phyloP scores from a whole-genome alignment of 2,888 invertebrate species.

The Ligdia adustata region DNA sequence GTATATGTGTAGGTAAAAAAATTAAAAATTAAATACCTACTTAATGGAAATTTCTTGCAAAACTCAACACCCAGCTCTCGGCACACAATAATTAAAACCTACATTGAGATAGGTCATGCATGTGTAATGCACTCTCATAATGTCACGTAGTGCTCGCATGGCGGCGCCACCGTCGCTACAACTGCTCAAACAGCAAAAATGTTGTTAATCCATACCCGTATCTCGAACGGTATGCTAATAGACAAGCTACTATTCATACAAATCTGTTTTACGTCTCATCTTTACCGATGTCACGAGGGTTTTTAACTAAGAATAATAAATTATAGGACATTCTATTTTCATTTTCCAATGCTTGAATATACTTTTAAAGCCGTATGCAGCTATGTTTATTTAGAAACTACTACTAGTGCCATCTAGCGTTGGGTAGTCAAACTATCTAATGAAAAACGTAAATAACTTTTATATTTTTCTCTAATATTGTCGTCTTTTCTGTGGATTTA shows the following conservation, averaged over 20 bases:
- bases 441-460: not conserved
- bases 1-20: too few species aligned
- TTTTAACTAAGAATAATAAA: not conserved
- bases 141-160: conserved; percentile 3
- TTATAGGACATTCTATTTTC: not conserved
- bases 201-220: not conserved
- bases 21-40: too few species aligned
- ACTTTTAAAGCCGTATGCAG: not conserved
- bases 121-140: conserved; percentile 14
- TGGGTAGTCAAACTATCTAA: conserved; percentile 54
- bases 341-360: not conserved
- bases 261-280: not conserved
- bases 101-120: conserved; percentile 40
- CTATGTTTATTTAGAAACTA: not conserved
- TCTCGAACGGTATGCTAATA: not conserved
- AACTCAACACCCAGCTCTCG: conserved; percentile 1
- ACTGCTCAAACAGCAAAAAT: not conserved
- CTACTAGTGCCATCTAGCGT: conserved; percentile 62
- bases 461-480: not conserved
- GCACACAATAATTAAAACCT: conserved; percentile 24
- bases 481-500: not conserved
- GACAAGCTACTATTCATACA: not conserved
- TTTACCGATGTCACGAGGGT: not conserved
- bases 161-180: conserved; percentile 13
- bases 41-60: too few species aligned